Evolutionary conservation across 1,140 invertebrate genomes (phyloP).

Genomic region (Dolichoris vasculosae): DNA sequence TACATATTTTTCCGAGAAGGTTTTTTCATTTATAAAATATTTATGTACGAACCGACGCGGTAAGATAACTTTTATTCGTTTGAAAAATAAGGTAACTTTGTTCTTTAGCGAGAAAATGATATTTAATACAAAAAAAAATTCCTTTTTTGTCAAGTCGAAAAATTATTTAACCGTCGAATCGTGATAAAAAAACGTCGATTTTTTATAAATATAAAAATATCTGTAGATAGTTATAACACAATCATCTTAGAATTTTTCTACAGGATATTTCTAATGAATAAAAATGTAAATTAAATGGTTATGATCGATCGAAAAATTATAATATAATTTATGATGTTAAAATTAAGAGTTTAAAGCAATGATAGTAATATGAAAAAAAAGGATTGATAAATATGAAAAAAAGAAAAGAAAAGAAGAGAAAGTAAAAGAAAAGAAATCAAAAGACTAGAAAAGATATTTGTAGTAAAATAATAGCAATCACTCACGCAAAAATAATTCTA

Average conservation of each 20-base stretch:
- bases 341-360: neutral
- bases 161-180: too few species aligned
- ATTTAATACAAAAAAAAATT: too few species aligned
- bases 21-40: too few species aligned
- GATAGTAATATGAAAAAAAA: too few species aligned
- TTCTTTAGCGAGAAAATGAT: too few species aligned
- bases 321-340: neutral
- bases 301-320: slow-evolving; percentile 13
- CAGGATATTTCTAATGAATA: neutral
- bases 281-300: slow-evolving; percentile 29
- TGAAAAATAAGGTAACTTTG: too few species aligned
- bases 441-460: slow-evolving; percentile 44
- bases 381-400: slow-evolving; percentile 13
- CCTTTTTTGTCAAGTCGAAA: too few species aligned
- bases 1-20: neutral
- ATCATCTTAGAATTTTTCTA: neutral
- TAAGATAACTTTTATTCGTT: too few species aligned
- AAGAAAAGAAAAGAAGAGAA: slow-evolving; percentile 21
- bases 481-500: slow-evolving; percentile 58
- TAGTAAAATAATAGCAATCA: slow-evolving; percentile 57
- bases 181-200: too few species aligned
- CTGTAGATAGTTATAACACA: neutral
- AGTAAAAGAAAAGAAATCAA: slow-evolving; percentile 47
- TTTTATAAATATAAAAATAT: neutral
- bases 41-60: too few species aligned